These are phyloP conservation scores for Trimorus sp. DNA, from an alignment of 2,888 invertebrate genomes.

Conservation along the genomic window DNA sequence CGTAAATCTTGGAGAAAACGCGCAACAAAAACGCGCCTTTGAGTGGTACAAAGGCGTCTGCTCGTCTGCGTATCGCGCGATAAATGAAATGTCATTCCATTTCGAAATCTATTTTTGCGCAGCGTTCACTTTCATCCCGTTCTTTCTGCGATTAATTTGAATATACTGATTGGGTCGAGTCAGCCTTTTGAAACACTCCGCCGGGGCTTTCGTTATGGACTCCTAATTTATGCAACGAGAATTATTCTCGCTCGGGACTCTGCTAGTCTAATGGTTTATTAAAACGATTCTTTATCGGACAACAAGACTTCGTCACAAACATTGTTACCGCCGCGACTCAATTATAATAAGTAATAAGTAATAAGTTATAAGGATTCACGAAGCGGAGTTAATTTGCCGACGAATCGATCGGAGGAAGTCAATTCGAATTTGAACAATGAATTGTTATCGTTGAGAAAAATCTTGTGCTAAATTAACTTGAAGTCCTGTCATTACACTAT, in stretches of 20 bases:
- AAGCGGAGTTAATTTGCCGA: no score
- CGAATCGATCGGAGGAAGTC: no score
- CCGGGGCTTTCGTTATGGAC: conserved; percentile 36
- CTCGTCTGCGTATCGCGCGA: conserved; percentile 33
- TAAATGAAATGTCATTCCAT: conserved; percentile 58
- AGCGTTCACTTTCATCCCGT: conserved; percentile 42
- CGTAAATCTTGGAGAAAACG: conserved; percentile 8
- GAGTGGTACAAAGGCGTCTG: conserved; percentile 29
- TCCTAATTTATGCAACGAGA: conserved; percentile 48
- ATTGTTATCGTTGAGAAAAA: no score
- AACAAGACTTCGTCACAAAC: neutral
- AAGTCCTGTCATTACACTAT: no score
- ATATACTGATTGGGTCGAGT: conserved; percentile 59
- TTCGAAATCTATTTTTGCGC: conserved; percentile 44
- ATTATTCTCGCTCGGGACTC: conserved; percentile 25
- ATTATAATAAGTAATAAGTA: no score
- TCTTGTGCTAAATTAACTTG: no score
- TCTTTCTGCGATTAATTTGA: conserved; percentile 55
- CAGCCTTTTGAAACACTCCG: conserved; percentile 50
- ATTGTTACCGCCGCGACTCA: no score
- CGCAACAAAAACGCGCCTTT: conserved; percentile 20
- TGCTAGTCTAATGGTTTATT: conserved; percentile 37
- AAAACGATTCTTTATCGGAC: conserved; percentile 22
- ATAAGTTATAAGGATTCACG: no score
- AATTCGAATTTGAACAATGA: no score